These are phyloP conservation scores for Seira musarum DNA, from an alignment of 2,888 invertebrate species.

Conservation along the genomic window DNA sequence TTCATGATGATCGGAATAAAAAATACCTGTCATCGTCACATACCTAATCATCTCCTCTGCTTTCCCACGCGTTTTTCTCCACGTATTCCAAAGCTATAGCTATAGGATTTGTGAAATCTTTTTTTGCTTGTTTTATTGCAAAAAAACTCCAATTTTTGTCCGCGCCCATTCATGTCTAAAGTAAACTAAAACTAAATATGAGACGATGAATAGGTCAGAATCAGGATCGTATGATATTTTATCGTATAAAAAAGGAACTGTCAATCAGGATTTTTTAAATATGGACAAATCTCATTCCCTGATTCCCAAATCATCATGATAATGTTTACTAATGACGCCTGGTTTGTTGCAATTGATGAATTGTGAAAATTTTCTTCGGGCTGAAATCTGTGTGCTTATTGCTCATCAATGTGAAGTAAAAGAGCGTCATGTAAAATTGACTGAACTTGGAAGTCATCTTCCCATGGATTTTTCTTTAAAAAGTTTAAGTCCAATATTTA, in stretches of 20 bases:
- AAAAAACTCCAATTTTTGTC: slow-evolving; percentile 37
- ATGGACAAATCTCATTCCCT: slow-evolving; percentile 20
- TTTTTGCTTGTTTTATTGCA: slow-evolving; percentile 20
- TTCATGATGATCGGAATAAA: neutral
- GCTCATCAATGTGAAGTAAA: neutral
- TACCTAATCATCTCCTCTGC: too few relatives aligned
- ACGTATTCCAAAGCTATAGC: slow-evolving; percentile 25
- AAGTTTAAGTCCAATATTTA: too few relatives aligned
- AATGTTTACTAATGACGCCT: neutral
- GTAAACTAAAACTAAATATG: too few relatives aligned
- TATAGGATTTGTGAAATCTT: too few relatives aligned
- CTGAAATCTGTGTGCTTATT: too few relatives aligned
- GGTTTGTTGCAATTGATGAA: neutral
- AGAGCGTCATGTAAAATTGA: neutral
- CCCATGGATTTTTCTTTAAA: too few relatives aligned
- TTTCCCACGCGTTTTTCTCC: too few relatives aligned
- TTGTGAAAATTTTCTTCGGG: slow-evolving; percentile 31
- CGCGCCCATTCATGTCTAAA: slow-evolving; percentile 43
- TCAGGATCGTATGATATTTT: slow-evolving; percentile 13
- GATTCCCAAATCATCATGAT: slow-evolving; percentile 5
- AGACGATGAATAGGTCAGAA: slow-evolving; percentile 46
- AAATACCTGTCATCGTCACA: slow-evolving; percentile 24
- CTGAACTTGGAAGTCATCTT: too few relatives aligned
- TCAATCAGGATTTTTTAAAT: slow-evolving; percentile 39
- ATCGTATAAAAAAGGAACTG: slow-evolving; percentile 31